phyloP scores from a whole-genome alignment of 2,888 invertebrate species.

The Capitulum mitella region DNA sequence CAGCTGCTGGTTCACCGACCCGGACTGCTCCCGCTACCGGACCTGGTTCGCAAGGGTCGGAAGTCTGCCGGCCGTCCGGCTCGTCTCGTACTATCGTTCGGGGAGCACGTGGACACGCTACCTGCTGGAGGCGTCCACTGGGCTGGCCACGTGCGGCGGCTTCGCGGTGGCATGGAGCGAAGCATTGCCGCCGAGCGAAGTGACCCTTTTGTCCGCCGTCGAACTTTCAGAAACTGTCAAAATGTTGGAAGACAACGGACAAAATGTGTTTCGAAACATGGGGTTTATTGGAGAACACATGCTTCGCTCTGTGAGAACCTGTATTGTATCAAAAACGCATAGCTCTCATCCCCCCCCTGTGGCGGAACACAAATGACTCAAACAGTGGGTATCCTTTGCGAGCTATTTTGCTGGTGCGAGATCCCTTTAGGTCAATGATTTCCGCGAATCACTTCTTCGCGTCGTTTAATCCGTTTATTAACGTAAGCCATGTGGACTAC shows the following conservation, averaged over 20 bases:
- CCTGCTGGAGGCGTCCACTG: constrained; percentile 17
- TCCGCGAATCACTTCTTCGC: not conserved
- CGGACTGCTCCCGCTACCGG: not conserved
- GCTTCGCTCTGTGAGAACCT: too few relatives aligned
- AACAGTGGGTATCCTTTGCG: not conserved
- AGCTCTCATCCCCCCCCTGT: not conserved
- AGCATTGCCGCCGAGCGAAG: too few relatives aligned
- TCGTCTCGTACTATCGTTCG: not conserved
- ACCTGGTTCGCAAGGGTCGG: not conserved
- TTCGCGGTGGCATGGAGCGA: too few relatives aligned
- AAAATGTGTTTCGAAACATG: not conserved
- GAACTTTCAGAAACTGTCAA: too few relatives aligned
- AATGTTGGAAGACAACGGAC: too few relatives aligned
- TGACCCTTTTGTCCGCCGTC: too few relatives aligned
- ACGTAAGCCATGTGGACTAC: not conserved
- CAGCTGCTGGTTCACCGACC: not conserved
- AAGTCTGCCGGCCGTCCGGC: not conserved
- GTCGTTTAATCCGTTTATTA: not conserved
- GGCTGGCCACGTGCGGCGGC: constrained; percentile 8
- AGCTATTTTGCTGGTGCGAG: not conserved
- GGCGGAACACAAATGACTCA: not conserved
- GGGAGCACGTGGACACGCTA: constrained; percentile 19
- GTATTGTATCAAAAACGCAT: too few relatives aligned
- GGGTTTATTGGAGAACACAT: not conserved
- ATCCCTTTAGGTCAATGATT: not conserved